Percentiles rank a stretch among this genome's conserved stretches.
Conservation (phyloP, 2,888 invertebrate species). For the Labia minor region DNA sequence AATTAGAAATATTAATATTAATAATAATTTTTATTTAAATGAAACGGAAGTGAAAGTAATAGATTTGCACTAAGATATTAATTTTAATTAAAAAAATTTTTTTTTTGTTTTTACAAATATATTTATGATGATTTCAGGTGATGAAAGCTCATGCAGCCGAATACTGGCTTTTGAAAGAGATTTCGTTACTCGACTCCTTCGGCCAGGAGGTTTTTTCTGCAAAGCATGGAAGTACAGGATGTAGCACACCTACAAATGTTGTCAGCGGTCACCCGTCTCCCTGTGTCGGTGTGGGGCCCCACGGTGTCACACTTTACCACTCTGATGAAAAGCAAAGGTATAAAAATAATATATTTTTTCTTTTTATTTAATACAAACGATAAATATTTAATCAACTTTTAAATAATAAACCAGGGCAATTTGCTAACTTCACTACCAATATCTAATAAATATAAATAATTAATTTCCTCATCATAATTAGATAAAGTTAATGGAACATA, state of each 20-base stretch:
- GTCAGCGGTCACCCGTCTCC: conserved; percentile 17
- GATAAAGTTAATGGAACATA: too few species aligned
- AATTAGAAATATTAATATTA: too few species aligned
- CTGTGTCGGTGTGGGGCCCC: conserved; percentile 68
- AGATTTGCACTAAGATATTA: too few species aligned
- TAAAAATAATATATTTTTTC: conserved; percentile 21
- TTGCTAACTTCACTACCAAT: background rate
- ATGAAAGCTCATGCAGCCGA: conserved; percentile 70
- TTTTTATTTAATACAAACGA: background rate
- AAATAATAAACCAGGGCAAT: background rate
- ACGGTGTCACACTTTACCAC: conserved; percentile 65
- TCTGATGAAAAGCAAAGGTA: conserved; percentile 32
- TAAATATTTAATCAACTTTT: background rate
- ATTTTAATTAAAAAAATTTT: too few species aligned
- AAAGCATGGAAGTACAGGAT: conserved; percentile 41
- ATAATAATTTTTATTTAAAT: too few species aligned
- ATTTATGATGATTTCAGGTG: conserved; percentile 41
- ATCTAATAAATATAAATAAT: too few species aligned
- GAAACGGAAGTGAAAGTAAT: too few species aligned
- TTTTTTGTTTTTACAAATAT: too few species aligned
- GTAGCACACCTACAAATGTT: background rate
- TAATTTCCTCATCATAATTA: too few species aligned
- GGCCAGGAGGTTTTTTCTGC: conserved; percentile 76
- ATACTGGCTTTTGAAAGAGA: conserved; percentile 71
- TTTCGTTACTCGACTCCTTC: conserved; percentile 66